Evolutionary conservation across 1,140 invertebrate genomes (phyloP).

Genomic region (Pantala flavescens): DNA sequence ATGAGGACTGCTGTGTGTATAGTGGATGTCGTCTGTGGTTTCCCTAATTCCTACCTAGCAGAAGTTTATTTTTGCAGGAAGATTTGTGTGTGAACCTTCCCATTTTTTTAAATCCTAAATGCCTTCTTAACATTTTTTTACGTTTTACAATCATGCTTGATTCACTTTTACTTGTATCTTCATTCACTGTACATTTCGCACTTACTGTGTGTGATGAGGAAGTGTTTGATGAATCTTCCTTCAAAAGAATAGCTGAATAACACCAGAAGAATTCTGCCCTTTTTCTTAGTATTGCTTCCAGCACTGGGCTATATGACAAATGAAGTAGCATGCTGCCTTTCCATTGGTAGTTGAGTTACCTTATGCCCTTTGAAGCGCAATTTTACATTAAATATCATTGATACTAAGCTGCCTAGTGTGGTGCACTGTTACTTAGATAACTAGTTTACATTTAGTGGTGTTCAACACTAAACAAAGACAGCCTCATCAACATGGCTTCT

Average conservation of each 20-base stretch:
- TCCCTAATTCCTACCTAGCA: background rate
- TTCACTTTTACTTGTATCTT: background rate
- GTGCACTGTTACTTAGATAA: background rate
- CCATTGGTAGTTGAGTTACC: background rate
- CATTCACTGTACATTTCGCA: background rate
- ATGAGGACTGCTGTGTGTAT: background rate
- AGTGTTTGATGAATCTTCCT: conserved; percentile 6
- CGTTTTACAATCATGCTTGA: background rate
- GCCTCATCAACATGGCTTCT: background rate
- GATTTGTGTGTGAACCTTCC: conserved; percentile 10
- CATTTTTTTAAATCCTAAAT: background rate
- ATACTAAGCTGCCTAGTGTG: background rate
- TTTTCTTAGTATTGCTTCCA: background rate
- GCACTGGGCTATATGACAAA: background rate
- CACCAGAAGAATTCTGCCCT: background rate
- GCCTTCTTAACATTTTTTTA: background rate
- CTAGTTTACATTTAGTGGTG: background rate
- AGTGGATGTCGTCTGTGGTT: background rate
- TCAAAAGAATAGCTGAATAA: background rate
- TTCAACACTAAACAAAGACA: background rate
- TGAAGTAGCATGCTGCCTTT: background rate
- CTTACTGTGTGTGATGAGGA: background rate
- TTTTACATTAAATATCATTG: background rate
- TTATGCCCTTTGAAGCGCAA: background rate
- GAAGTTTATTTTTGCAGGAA: conserved; percentile 14